These are phyloP conservation scores for Sialia sialis DNA, from an alignment of 2,113 vertebrate species.

Conservation along the genomic window DNA sequence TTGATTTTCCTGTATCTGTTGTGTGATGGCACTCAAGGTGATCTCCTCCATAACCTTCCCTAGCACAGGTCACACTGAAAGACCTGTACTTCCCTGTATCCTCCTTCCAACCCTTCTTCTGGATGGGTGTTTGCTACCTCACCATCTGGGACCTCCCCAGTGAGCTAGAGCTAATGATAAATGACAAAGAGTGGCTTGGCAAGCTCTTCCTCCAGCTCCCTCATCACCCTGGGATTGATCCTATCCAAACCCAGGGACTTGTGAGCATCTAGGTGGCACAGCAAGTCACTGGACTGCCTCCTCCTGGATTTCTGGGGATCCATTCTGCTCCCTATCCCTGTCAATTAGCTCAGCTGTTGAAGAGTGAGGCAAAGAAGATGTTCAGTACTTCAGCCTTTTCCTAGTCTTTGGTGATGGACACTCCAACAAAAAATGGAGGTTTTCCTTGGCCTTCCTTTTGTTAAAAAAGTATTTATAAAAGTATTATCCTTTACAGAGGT, in stretches of 20 bases:
- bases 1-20: background rate
- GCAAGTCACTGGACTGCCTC: background rate
- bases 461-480: background rate
- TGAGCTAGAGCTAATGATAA: background rate
- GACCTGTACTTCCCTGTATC: too few species aligned
- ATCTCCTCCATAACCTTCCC: background rate
- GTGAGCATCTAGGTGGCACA: background rate
- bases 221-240: background rate
- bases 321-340: background rate
- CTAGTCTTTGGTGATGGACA: background rate
- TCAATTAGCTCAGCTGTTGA: background rate
- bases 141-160: background rate
- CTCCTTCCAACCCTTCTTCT: background rate
- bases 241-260: background rate
- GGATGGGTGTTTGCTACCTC: background rate
- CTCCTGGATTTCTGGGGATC: background rate
- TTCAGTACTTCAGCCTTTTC: background rate
- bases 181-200: background rate
- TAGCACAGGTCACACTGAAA: background rate
- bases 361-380: background rate
- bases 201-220: background rate
- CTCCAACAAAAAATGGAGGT: background rate
- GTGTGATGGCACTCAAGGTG: background rate
- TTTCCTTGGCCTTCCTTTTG: background rate
- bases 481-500: background rate